A percentile compares a stretch with the other conserved stretches of the same genome.
Evolutionary conservation across 2,888 invertebrate genomes (phyloP).

Genomic region (Heliconius sara): DNA sequence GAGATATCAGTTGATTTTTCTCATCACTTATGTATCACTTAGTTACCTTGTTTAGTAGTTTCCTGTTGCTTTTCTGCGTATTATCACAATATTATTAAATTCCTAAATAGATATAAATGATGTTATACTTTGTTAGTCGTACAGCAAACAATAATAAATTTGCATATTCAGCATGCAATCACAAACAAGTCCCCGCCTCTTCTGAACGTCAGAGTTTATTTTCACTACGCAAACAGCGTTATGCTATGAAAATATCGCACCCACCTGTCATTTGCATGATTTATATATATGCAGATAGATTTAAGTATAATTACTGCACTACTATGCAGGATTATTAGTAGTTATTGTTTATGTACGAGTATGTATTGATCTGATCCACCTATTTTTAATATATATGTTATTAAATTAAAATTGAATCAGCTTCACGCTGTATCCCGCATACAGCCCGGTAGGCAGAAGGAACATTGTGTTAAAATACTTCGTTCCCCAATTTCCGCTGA

Average conservation of each 20-base stretch:
- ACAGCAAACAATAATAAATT: constrained; percentile 2
- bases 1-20: not conserved
- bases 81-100: not conserved
- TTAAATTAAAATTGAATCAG: too few relatives aligned
- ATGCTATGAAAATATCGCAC: constrained; percentile 13
- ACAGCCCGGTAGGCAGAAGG: too few relatives aligned
- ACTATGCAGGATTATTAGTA: too few relatives aligned
- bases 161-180: constrained; percentile 8
- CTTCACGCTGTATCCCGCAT: too few relatives aligned
- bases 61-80: not conserved
- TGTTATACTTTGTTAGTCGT: not conserved
- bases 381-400: too few relatives aligned
- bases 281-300: not conserved
- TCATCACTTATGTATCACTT: too few relatives aligned
- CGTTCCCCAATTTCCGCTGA: too few relatives aligned
- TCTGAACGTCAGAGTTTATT: constrained; percentile 23
- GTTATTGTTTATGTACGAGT: too few relatives aligned
- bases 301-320: not conserved
- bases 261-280: not conserved
- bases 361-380: too few relatives aligned
- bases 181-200: constrained; percentile 13
- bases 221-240: not conserved
- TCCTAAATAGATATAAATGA: not conserved
- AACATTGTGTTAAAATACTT: too few relatives aligned
- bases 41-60: not conserved